A percentile compares a stretch with the other conserved stretches of the same genome.
Evolutionary conservation across 2,888 invertebrate species (phyloP).

Genomic region (Craniophora ligustri): DNA sequence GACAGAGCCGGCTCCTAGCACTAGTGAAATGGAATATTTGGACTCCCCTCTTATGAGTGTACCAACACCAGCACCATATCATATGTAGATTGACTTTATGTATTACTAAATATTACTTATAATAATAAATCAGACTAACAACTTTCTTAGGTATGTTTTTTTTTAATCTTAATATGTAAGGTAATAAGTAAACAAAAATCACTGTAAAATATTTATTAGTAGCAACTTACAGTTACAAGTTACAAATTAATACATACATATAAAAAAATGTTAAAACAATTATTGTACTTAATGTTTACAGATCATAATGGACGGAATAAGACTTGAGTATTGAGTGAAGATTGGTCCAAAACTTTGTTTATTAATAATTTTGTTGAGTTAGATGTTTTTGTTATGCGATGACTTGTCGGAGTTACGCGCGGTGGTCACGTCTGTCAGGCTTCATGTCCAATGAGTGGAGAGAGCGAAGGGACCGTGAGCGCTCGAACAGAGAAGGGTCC

Average conservation of each 20-base stretch:
- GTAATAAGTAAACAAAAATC: conserved; percentile 44
- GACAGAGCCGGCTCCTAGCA: conserved; percentile 89
- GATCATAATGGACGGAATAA: conserved; percentile 60
- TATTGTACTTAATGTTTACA: conserved; percentile 37
- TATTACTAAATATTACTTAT: conserved; percentile 11
- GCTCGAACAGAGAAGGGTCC: conserved; percentile 96
- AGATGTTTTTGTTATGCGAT: conserved; percentile 35
- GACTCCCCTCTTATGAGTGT: conserved; percentile 96
- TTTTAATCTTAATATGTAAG: conserved; percentile 1
- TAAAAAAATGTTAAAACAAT: conserved; percentile 56
- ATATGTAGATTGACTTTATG: conserved; percentile 65
- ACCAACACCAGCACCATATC: conserved; percentile 93
- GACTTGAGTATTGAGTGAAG: conserved; percentile 68
- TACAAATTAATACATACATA: conserved; percentile 68
- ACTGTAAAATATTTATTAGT: conserved; percentile 83
- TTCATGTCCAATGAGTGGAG: conserved; percentile 90
- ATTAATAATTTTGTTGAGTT: conserved; percentile 41
- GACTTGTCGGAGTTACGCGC: conserved; percentile 63
- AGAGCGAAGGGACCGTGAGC: conserved; percentile 92
- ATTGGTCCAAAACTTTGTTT: conserved; percentile 17
- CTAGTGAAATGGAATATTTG: conserved; percentile 92
- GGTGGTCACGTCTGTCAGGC: conserved; percentile 81
- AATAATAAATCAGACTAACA: conserved; percentile 26
- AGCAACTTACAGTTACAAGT: conserved; percentile 75
- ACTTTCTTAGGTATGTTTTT: conserved; percentile 1